Conservation (phyloP, 2,113 vertebrate genomes). For the Platysteira castanea region DNA sequence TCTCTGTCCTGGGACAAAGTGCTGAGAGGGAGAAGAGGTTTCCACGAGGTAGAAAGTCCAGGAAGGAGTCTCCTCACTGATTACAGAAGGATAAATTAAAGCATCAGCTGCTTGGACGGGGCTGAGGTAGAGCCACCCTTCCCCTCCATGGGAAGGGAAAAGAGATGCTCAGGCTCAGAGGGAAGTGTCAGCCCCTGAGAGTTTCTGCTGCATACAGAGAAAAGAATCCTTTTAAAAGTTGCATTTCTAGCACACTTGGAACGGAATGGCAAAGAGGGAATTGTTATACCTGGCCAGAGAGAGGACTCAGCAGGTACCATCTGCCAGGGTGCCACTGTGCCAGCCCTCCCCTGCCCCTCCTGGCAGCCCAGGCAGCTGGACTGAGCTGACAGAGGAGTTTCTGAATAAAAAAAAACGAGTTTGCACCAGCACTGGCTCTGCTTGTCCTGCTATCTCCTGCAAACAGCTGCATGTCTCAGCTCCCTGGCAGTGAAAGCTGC, state of each 20-base stretch:
- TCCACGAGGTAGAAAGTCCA: neutral
- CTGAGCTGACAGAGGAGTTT: neutral
- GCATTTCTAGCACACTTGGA: neutral
- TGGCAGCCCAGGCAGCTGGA: neutral
- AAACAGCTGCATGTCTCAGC: constrained; percentile 38
- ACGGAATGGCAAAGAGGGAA: neutral
- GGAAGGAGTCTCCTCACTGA: neutral
- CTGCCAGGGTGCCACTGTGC: neutral
- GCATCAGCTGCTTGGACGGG: neutral
- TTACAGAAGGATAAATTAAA: neutral
- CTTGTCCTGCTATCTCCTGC: neutral
- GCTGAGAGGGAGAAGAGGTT: neutral
- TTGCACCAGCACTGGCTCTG: neutral
- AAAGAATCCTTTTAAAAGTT: neutral
- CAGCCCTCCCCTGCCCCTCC: neutral
- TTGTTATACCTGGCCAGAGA: neutral
- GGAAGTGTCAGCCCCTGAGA: neutral
- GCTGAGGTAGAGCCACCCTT: neutral
- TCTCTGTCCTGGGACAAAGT: neutral
- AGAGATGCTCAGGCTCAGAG: neutral
- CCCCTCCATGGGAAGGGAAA: neutral
- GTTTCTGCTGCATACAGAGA: neutral
- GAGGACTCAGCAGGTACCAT: neutral
- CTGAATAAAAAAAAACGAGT: neutral
- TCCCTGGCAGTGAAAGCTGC: constrained; percentile 25